phyloP scores from a whole-genome alignment of 2,797 vertebrate genomes.

The Sebastes hubbsi region DNA sequence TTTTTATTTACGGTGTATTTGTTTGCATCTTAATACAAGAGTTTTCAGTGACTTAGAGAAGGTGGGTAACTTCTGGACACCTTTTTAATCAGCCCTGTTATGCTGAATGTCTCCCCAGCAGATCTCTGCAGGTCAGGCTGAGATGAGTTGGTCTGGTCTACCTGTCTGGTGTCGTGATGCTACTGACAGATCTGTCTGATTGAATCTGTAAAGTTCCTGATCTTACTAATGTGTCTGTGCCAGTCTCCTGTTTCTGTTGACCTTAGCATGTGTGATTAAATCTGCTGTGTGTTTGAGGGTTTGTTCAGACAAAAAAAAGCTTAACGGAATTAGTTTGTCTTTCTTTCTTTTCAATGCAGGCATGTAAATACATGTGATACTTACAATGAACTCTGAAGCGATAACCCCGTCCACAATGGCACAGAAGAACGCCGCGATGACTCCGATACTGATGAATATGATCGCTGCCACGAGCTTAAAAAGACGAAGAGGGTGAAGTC shows the following conservation, averaged over 20 bases:
- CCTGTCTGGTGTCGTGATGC: not conserved
- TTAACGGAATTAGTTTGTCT: not conserved
- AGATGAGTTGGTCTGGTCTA: constrained; percentile 13
- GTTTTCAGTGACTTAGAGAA: not conserved
- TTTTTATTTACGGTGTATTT: not conserved
- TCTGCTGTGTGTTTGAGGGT: not conserved
- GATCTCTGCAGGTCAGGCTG: constrained; percentile 2
- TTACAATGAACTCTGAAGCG: constrained; percentile 92
- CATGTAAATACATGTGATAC: constrained; percentile 58
- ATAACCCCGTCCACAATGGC: constrained; percentile 93
- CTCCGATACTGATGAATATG: constrained; percentile 93
- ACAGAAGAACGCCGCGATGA: constrained; percentile 91
- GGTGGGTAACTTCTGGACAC: not conserved
- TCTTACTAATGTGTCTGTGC: not conserved
- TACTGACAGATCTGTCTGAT: constrained; percentile 33
- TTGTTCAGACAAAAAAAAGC: not conserved
- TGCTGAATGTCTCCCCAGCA: not conserved
- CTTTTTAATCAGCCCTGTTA: constrained; percentile 28
- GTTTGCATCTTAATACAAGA: not conserved
- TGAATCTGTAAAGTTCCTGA: constrained; percentile 36
- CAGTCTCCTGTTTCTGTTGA: not conserved
- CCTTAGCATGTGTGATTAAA: not conserved
- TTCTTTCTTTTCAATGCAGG: not conserved
- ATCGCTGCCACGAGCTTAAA: constrained; percentile 91
- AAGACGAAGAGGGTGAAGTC: constrained; percentile 5